Conservation (phyloP, 2,888 invertebrate species). For the Watsonalla binaria region DNA sequence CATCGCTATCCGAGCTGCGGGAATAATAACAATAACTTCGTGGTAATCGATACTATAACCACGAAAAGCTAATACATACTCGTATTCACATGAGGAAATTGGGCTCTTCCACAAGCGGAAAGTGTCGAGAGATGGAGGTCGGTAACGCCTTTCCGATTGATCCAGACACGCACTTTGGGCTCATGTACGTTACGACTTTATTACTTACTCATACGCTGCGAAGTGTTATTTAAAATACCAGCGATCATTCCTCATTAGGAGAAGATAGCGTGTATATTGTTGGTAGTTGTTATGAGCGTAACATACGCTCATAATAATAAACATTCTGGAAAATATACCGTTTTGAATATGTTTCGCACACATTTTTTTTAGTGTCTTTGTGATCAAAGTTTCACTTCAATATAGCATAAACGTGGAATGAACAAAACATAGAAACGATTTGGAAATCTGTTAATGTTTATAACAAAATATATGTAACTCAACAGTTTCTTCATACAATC, state of each 20-base stretch:
- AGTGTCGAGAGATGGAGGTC: conserved; percentile 18
- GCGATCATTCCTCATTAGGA: not conserved
- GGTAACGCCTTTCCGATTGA: conserved; percentile 28
- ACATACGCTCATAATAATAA: too few relatives aligned
- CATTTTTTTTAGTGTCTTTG: too few relatives aligned
- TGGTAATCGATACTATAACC: not conserved
- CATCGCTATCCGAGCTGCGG: not conserved
- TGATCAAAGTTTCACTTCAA: too few relatives aligned
- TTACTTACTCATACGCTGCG: conserved; percentile 7
- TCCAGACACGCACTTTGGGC: conserved; percentile 20
- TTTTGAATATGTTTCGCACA: too few relatives aligned
- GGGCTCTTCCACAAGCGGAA: conserved; percentile 31
- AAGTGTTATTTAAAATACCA: not conserved
- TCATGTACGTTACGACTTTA: conserved; percentile 9
- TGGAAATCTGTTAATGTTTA: too few relatives aligned
- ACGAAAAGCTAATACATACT: not conserved
- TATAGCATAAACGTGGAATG: too few relatives aligned
- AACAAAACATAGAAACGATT: too few relatives aligned
- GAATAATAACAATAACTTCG: not conserved
- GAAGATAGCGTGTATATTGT: too few relatives aligned
- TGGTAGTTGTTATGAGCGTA: too few relatives aligned
- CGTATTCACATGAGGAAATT: conserved; percentile 36
- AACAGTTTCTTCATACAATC: too few relatives aligned
- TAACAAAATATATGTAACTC: too few relatives aligned
- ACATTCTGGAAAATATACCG: too few relatives aligned